A percentile compares a stretch with the other conserved stretches of the same genome.
Evolutionary conservation across 2,113 vertebrate genomes (phyloP).

Genomic region (Prionailurus viverrinus): DNA sequence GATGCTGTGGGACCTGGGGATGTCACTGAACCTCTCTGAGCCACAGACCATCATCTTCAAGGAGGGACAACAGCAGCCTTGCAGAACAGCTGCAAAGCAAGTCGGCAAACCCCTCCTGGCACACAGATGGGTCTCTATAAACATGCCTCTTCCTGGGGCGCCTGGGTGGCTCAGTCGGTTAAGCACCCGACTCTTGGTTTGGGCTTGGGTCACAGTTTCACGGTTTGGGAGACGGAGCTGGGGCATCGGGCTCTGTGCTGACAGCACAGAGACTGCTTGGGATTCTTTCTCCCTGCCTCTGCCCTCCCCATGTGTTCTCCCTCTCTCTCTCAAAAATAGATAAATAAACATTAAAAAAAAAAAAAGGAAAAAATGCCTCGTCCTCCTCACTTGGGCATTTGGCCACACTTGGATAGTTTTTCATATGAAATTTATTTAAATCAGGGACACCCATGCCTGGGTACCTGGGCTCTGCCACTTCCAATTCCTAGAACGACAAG

Average conservation of each 20-base stretch:
- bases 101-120: accelerated
- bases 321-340: no score
- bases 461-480: not conserved
- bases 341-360: no score
- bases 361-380: not conserved
- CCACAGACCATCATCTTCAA: not conserved
- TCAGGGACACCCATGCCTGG: no score
- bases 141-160: not conserved
- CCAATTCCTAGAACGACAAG: not conserved
- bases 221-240: no score
- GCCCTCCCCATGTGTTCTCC: no score
- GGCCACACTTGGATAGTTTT: not conserved
- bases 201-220: no score
- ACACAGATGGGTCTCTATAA: not conserved
- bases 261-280: no score
- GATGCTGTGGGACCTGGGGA: not conserved
- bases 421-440: not conserved
- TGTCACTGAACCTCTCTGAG: not conserved
- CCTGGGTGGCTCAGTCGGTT: no score
- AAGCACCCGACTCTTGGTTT: no score
- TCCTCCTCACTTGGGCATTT: not conserved
- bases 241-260: no score
- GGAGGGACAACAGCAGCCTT: not conserved
- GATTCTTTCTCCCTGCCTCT: no score
- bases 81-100: not conserved